Conservation (phyloP, 2,888 invertebrate genomes). For the Nemoura dubitans region DNA sequence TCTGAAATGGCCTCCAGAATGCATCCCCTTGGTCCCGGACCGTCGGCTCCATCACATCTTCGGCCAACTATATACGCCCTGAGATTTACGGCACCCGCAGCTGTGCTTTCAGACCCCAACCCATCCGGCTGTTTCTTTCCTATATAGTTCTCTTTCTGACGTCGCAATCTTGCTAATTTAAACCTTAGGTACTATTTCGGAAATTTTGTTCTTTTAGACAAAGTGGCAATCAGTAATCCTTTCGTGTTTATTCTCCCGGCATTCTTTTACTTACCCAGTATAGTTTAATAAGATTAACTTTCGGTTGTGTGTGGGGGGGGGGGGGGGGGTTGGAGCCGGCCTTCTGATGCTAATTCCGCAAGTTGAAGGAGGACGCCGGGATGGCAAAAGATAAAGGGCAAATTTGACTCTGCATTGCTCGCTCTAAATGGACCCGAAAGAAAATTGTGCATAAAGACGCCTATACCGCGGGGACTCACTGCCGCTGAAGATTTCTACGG, state of each 20-base stretch:
- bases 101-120: too few species aligned
- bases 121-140: too few species aligned
- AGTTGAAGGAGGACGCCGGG: neutral
- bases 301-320: too few species aligned
- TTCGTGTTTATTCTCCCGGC: conserved; percentile 18
- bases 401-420: neutral
- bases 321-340: neutral
- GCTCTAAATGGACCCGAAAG: conserved; percentile 16
- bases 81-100: too few species aligned
- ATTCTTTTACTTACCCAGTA: neutral
- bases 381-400: neutral
- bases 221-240: neutral
- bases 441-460: conserved; percentile 14
- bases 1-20: too few species aligned
- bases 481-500: neutral
- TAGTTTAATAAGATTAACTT: conserved; percentile 19
- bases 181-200: too few species aligned
- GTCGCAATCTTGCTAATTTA: too few species aligned
- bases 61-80: too few species aligned
- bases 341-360: conserved; percentile 14
- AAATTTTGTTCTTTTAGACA: too few species aligned
- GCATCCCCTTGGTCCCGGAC: too few species aligned
- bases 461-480: neutral
- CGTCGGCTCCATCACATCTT: too few species aligned
- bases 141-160: too few species aligned